These are phyloP conservation scores for Hemitrygon akajei DNA, from an alignment of 2,797 vertebrate genomes.

Conservation along the genomic window DNA sequence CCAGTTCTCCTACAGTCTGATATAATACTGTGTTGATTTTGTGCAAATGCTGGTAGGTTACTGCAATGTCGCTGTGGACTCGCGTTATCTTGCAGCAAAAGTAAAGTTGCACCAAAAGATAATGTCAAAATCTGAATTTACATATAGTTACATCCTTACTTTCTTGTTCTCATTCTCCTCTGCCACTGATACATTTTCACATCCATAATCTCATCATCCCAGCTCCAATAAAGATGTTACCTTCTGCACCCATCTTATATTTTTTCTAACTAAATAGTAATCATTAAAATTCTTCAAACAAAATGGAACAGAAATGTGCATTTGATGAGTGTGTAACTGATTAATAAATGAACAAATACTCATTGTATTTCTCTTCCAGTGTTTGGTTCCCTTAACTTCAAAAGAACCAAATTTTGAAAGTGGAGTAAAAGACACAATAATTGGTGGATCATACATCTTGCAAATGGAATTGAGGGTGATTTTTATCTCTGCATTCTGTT, in stretches of 20 bases:
- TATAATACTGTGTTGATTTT: not conserved
- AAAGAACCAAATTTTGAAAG: no score
- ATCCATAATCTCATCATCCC: not conserved
- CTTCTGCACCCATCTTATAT: no score
- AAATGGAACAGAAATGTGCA: no score
- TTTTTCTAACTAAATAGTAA: no score
- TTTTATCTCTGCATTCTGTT: not conserved
- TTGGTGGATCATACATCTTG: no score
- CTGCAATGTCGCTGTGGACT: not conserved
- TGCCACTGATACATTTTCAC: not conserved
- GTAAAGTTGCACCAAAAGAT: not conserved
- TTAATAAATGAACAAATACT: no score
- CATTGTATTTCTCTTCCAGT: no score
- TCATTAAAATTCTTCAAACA: no score
- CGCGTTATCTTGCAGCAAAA: not conserved
- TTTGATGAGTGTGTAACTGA: no score
- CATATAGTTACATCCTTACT: not conserved
- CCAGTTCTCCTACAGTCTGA: not conserved
- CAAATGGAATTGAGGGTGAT: no score
- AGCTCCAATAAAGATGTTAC: not conserved
- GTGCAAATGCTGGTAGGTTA: not conserved
- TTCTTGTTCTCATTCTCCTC: not conserved
- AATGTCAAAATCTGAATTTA: not conserved
- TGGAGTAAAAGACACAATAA: no score
- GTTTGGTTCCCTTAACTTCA: no score